Percentiles rank a stretch among this genome's conserved stretches.
Conservation (phyloP, 2,888 invertebrate species). For the Drosophila yooni region DNA sequence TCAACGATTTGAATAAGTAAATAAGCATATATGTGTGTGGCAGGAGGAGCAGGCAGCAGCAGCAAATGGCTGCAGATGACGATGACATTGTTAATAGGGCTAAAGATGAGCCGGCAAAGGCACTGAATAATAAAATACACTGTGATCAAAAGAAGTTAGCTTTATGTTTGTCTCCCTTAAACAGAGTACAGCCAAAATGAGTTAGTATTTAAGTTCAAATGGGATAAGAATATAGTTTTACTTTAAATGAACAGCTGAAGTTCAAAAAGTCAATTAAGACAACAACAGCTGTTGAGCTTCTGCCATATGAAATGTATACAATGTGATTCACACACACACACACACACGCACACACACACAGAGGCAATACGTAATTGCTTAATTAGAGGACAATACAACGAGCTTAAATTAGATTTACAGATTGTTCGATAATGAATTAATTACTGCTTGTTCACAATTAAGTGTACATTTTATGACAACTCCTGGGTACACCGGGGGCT, state of each 20-base stretch:
- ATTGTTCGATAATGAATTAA: slow-evolving; percentile 61
- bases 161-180: not conserved
- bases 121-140: slow-evolving; percentile 34
- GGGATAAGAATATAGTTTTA: not conserved
- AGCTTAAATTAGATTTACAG: slow-evolving; percentile 15
- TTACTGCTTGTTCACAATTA: slow-evolving; percentile 46
- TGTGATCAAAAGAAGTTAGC: not conserved
- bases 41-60: slow-evolving; percentile 42
- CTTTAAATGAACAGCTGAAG: not conserved
- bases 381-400: slow-evolving; percentile 10
- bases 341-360: not conserved
- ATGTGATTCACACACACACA: not conserved
- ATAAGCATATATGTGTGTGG: slow-evolving; percentile 53
- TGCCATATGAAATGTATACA: not conserved
- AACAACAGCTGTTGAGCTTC: not conserved
- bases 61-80: slow-evolving; percentile 70
- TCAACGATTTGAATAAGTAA: slow-evolving; percentile 80
- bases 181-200: not conserved
- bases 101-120: slow-evolving; percentile 46
- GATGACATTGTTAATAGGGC: slow-evolving; percentile 72
- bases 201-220: not conserved
- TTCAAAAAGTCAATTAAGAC: not conserved
- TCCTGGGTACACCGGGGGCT: not conserved
- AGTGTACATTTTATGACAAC: slow-evolving; percentile 49
- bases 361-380: slow-evolving; percentile 10